Evolutionary conservation across 2,797 vertebrate species (phyloP).

Genomic region (Podargus strigoides): DNA sequence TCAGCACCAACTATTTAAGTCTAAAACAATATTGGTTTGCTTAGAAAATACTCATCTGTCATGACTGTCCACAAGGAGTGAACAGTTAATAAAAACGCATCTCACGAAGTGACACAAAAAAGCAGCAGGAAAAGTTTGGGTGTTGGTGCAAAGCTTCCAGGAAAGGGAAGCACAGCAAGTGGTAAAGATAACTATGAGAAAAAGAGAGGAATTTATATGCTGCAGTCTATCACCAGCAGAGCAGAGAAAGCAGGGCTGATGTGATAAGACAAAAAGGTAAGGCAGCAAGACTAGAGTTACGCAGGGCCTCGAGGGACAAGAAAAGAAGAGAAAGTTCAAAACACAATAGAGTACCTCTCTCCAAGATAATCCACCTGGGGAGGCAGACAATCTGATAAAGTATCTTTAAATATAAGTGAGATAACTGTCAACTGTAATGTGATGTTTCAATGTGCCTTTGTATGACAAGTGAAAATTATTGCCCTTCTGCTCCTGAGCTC

Average conservation of each 20-base stretch:
- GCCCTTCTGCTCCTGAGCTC: background rate
- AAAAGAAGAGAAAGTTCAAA: background rate
- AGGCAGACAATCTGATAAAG: background rate
- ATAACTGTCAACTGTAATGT: background rate
- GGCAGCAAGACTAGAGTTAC: background rate
- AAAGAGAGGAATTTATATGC: background rate
- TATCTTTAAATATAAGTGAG: background rate
- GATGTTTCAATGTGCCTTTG: constrained; percentile 21
- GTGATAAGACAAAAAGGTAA: background rate
- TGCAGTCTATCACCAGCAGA: background rate
- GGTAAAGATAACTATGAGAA: constrained; percentile 7
- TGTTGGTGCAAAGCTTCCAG: constrained; percentile 13
- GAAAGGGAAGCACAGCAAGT: constrained; percentile 32
- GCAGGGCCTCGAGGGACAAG: background rate
- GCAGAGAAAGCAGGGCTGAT: background rate
- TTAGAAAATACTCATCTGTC: background rate
- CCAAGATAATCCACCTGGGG: background rate
- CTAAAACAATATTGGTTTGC: background rate
- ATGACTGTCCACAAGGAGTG: background rate
- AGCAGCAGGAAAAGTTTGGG: background rate
- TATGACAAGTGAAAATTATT: background rate
- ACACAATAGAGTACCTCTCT: background rate
- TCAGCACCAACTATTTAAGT: background rate
- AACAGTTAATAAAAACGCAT: background rate
- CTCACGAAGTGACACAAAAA: background rate